phyloP scores from a whole-genome alignment of 2,113 vertebrate species.

The Hemicordylus capensis region DNA sequence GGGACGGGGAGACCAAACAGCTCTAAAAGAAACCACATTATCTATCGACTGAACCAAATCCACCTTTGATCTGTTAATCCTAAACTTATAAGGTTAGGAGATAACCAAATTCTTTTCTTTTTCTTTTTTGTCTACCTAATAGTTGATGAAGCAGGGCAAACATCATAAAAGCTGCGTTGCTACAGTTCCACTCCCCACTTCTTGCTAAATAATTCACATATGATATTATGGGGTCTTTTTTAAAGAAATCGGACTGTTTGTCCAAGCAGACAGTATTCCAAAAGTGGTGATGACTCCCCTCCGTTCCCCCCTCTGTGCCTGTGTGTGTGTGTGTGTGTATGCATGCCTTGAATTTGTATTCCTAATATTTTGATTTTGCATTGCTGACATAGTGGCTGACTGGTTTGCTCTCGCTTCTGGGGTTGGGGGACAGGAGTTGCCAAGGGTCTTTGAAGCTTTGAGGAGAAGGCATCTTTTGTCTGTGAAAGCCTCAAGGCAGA shows the following conservation, averaged over 20 bases:
- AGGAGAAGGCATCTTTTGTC: slow-evolving; percentile 87
- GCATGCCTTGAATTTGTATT: slow-evolving; percentile 77
- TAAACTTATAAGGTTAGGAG: slow-evolving; percentile 93
- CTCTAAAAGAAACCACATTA: slow-evolving; percentile 86
- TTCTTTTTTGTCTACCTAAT: slow-evolving; percentile 87
- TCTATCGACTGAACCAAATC: slow-evolving; percentile 92
- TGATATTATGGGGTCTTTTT: slow-evolving; percentile 55
- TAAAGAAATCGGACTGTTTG: slow-evolving; percentile 52
- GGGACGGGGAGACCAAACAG: slow-evolving; percentile 73
- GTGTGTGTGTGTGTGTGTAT: too few relatives aligned
- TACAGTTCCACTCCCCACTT: slow-evolving; percentile 50
- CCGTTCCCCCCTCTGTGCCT: not conserved
- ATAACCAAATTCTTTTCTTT: slow-evolving; percentile 94
- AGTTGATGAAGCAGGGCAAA: slow-evolving; percentile 83
- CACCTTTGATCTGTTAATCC: slow-evolving; percentile 99
- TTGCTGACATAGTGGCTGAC: slow-evolving; percentile 76
- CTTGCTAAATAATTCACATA: slow-evolving; percentile 68
- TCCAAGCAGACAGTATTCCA: slow-evolving; percentile 62
- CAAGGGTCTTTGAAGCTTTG: slow-evolving; percentile 85
- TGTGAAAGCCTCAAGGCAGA: slow-evolving; percentile 83
- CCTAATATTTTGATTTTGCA: slow-evolving; percentile 83
- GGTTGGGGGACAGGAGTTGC: slow-evolving; percentile 66
- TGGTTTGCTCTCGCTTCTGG: slow-evolving; percentile 72
- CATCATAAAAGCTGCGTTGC: slow-evolving; percentile 85
- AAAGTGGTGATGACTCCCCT: not conserved